These are phyloP conservation scores for Drosophila neocordata DNA, from an alignment of 1,140 invertebrate species.

Conservation along the genomic window DNA sequence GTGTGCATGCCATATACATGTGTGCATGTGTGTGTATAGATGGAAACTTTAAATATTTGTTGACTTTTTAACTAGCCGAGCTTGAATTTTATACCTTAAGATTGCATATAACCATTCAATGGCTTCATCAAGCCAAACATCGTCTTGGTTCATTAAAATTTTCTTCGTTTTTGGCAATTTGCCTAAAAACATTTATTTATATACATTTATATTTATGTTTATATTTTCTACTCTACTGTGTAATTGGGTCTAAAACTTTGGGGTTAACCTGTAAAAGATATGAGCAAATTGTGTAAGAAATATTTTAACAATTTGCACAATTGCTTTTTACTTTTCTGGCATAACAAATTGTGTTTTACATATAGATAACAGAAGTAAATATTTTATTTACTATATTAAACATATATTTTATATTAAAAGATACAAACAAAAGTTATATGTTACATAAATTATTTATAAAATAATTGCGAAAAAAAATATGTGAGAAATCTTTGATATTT, in stretches of 20 bases:
- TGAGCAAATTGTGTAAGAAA: background rate
- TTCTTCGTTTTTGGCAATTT: conserved; percentile 1
- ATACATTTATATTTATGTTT: background rate
- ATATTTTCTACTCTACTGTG: background rate
- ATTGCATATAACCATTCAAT: background rate
- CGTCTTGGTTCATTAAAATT: conserved; percentile 4
- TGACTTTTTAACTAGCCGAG: conserved; percentile 2
- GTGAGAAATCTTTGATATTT: too few species aligned
- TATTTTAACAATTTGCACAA: background rate
- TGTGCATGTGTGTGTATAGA: background rate
- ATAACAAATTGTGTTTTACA: too few species aligned
- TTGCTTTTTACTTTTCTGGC: background rate
- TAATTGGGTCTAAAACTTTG: background rate
- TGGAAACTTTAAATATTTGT: conserved; percentile 5
- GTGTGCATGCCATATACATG: too few species aligned
- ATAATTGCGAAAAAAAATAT: too few species aligned
- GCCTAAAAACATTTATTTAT: background rate
- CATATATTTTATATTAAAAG: too few species aligned
- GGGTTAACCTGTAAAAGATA: background rate
- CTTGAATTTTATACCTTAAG: background rate
- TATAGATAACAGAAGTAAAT: background rate
- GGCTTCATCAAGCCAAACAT: background rate
- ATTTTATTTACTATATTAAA: background rate
- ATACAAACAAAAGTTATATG: too few species aligned
- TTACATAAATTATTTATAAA: too few species aligned